phyloP scores from a whole-genome alignment of 2,113 vertebrate genomes.

The Regulus satrapa region DNA sequence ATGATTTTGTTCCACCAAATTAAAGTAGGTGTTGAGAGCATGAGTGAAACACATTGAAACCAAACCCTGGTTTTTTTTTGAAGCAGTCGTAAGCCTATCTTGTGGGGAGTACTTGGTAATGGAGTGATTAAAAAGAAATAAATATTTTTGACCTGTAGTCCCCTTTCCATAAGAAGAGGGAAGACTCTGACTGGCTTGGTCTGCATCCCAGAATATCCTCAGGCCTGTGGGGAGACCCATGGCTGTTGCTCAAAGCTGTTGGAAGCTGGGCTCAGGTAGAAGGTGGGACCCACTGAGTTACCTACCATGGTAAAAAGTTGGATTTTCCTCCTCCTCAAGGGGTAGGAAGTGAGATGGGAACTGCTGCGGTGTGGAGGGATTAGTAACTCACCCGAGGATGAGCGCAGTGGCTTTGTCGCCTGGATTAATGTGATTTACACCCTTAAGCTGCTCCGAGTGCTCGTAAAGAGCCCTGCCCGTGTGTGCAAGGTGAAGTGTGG shows the following conservation, averaged over 20 bases:
- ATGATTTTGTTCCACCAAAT: neutral
- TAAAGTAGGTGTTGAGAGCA: neutral
- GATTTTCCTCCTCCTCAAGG: neutral
- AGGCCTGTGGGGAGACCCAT: neutral
- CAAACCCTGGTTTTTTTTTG: neutral
- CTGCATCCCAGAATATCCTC: neutral
- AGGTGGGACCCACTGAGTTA: neutral
- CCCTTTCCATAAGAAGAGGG: neutral
- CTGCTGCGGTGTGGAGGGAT: neutral
- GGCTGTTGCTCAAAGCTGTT: neutral
- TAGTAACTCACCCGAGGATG: neutral
- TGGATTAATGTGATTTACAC: slow-evolving; percentile 30
- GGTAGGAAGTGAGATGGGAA: neutral
- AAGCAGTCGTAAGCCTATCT: neutral
- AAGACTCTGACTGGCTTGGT: neutral
- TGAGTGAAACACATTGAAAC: neutral
- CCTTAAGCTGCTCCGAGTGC: neutral
- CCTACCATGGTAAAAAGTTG: neutral
- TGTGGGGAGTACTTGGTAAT: neutral
- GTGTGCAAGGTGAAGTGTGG: neutral
- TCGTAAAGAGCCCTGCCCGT: neutral
- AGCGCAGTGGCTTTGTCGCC: neutral
- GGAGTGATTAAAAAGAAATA: neutral
- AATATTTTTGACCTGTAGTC: neutral
- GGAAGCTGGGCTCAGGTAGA: neutral